Percentiles rank a stretch among this genome's conserved stretches.
Conservation (phyloP, 2,797 vertebrate species). For the Sebastes cheni region DNA sequence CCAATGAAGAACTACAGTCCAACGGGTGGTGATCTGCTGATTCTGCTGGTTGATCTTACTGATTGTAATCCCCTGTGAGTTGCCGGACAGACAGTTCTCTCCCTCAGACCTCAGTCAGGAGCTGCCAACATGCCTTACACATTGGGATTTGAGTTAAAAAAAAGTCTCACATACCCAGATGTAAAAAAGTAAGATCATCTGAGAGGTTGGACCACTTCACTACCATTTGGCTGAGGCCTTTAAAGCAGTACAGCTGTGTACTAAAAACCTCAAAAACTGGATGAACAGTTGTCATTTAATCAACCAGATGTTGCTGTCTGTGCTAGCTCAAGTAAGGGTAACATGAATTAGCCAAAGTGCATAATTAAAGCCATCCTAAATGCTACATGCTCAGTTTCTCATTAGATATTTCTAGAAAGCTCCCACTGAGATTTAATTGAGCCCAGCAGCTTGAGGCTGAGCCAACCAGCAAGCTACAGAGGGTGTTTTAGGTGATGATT, state of each 20-base stretch:
- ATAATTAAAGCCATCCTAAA: background rate
- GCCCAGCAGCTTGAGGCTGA: constrained; percentile 5
- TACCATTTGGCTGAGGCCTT: background rate
- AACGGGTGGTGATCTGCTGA: too few relatives aligned
- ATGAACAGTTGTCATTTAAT: background rate
- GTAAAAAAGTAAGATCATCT: background rate
- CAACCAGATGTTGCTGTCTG: constrained; percentile 2
- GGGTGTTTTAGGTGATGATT: background rate
- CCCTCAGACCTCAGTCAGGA: background rate
- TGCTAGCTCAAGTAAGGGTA: background rate
- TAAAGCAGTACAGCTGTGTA: background rate
- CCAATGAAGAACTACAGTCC: too few relatives aligned
- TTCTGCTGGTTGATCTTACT: background rate
- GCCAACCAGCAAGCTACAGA: background rate
- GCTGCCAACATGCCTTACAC: background rate
- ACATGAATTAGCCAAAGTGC: background rate
- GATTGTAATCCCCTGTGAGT: background rate
- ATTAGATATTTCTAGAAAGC: background rate
- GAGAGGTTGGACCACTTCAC: background rate
- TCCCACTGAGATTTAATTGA: background rate
- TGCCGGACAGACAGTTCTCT: background rate
- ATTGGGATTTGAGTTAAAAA: background rate
- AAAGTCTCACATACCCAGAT: background rate
- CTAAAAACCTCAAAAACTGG: background rate
- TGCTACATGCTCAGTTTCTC: constrained; percentile 2